Percentiles rank a stretch among this genome's conserved stretches.
Conservation (phyloP, 2,797 vertebrate genomes). For the Notoglanidium macrostoma region DNA sequence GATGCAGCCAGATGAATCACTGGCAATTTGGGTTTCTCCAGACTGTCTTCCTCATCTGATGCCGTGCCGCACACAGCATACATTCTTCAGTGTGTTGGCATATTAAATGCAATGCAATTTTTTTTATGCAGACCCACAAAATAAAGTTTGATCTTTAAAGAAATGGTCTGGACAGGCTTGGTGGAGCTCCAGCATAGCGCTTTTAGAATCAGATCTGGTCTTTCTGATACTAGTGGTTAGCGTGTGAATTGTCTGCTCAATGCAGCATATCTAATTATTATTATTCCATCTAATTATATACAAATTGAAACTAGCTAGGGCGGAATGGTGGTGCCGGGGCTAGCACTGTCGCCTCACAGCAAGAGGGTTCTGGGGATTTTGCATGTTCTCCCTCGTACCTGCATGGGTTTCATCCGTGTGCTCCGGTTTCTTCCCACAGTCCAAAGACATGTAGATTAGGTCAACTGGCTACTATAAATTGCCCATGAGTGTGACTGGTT, state of each 20-base stretch:
- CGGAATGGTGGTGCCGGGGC: too few relatives aligned
- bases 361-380: too few relatives aligned
- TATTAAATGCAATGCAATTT: background rate
- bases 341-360: too few relatives aligned
- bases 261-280: background rate
- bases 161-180: background rate
- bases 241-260: background rate
- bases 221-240: background rate
- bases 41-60: conserved; percentile 37
- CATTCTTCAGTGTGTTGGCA: conserved; percentile 16
- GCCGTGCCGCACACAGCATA: conserved; percentile 8
- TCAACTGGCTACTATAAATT: too few relatives aligned
- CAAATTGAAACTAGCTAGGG: too few relatives aligned
- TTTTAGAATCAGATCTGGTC: background rate
- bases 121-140: background rate
- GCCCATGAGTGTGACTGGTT: too few relatives aligned
- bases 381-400: too few relatives aligned
- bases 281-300: too few relatives aligned
- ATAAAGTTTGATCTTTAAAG: background rate
- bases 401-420: too few relatives aligned
- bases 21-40: conserved; percentile 65
- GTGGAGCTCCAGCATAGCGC: background rate
- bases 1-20: conserved; percentile 55
- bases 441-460: too few relatives aligned
- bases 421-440: too few relatives aligned